phyloP scores from a whole-genome alignment of 1,140 invertebrate species.

The Hetaerina americana region DNA sequence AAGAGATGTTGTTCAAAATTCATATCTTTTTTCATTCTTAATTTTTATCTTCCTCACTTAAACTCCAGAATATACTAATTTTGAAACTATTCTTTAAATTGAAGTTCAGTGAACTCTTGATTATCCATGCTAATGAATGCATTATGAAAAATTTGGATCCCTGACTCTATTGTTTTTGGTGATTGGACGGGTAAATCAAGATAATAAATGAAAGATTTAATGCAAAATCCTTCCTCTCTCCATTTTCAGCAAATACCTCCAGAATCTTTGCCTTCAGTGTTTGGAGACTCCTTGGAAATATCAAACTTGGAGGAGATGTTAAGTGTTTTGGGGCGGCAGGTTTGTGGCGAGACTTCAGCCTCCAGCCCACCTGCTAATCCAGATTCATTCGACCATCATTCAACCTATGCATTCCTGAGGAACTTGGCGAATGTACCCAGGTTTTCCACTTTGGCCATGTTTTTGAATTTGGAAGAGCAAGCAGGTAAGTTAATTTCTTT shows the following conservation, averaged over 20 bases:
- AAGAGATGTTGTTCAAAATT: too few species aligned
- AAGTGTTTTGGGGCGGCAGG: constrained; percentile 25
- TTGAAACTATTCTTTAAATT: neutral
- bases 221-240: constrained; percentile 10
- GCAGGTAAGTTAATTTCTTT: constrained; percentile 22
- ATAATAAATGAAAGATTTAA: too few species aligned
- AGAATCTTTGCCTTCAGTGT: constrained; percentile 35
- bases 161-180: neutral
- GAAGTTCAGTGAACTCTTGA: neutral
- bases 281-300: constrained; percentile 44
- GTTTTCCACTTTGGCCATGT: constrained; percentile 32
- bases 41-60: neutral
- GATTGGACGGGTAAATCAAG: neutral
- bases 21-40: too few species aligned
- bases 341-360: constrained; percentile 26
- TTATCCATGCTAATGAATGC: too few species aligned
- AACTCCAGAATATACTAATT: neutral
- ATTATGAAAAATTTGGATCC: too few species aligned
- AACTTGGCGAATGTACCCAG: constrained; percentile 29
- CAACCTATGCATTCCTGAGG: constrained; percentile 26
- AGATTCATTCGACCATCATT: constrained; percentile 12
- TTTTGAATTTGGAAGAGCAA: constrained; percentile 29
- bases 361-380: neutral
- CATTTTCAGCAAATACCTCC: constrained; percentile 37
- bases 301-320: constrained; percentile 41